Evolutionary conservation across 1,140 invertebrate genomes (phyloP), one percentile per base, ranked within the genome.

Genomic region (Zaprionus africanus): DNA sequence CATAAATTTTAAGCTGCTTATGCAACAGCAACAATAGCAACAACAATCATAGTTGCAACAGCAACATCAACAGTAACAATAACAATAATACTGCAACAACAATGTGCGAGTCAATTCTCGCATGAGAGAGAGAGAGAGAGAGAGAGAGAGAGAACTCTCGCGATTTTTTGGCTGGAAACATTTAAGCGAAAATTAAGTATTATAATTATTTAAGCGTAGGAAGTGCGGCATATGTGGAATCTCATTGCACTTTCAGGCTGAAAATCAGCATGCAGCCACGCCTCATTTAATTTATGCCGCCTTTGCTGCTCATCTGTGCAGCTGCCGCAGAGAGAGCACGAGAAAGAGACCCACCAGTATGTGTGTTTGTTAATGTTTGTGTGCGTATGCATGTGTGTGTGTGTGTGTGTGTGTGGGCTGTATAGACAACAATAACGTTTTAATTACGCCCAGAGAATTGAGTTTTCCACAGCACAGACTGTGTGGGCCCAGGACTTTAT

Each of bases 201-300:
- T 58, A 78, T 74, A 80, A 80, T 80, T 80, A 80, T 80, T 80
- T 78, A 62, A 63, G 70, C 76, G 54, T 73, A 36, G 28, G 59
- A 41, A 76, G 36, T 31, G 38, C 28, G 53, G 36, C 73, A 72
- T 67, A 67, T 71, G 73, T 59, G 19, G 24, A 24, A 56, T 49
- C 60, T 26, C 28, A 60, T 12, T 36, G 31, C 31, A 34, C 31
- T 34, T 46, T 7, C 41, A 46, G n/a, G 41, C 41, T 66, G 31
- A 56, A 65, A 70, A 78, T 59, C 66, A 62, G 58, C 63, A 11
- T n/a, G 22, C 24, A 54, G 58, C 60, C 68, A 76, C 43, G 74
- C 58, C 74, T 54, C 57, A 60, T 36, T 73, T 60, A 56, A 69
- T 60, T 46, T 63, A 63, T 66, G 54, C 58, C 58, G 63, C 70